Conservation (phyloP, 2,113 vertebrate species). For the Sturnira hondurensis region DNA sequence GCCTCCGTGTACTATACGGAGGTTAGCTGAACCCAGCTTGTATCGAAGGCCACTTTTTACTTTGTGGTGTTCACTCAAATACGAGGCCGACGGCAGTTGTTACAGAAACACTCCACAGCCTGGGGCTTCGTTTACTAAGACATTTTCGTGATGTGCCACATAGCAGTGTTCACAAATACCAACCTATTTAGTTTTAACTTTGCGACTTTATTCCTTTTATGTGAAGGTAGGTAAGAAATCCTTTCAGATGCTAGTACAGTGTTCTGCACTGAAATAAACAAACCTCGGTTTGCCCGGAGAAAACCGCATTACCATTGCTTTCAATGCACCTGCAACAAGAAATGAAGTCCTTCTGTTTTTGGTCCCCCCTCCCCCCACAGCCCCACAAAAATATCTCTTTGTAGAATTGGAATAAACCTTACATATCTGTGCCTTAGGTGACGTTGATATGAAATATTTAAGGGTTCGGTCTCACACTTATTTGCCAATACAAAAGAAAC, state of each 20-base stretch:
- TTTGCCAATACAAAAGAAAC: not conserved
- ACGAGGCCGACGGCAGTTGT: not conserved
- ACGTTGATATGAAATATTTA: not conserved
- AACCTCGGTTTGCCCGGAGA: not conserved
- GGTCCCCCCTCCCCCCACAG: too few species aligned
- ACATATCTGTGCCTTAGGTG: not conserved
- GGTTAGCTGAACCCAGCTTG: not conserved
- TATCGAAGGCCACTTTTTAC: not conserved
- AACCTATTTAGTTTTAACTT: not conserved
- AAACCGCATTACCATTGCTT: not conserved
- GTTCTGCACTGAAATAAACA: constrained; percentile 12
- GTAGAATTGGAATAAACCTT: not conserved
- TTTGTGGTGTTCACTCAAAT: not conserved
- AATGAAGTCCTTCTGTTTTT: not conserved
- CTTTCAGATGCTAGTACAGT: not conserved
- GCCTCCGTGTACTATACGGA: not conserved
- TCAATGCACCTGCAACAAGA: not conserved
- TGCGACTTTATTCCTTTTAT: not conserved
- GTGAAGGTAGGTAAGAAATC: constrained; percentile 1
- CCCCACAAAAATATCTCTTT: not conserved
- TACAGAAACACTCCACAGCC: not conserved
- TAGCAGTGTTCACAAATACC: not conserved
- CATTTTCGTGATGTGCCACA: not conserved
- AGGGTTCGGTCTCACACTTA: not conserved
- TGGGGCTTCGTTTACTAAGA: not conserved